Evolutionary conservation across 2,888 invertebrate species (phyloP), one percentile per base, ranked within the genome.

Genomic region (Limnephilus rhombicus): DNA sequence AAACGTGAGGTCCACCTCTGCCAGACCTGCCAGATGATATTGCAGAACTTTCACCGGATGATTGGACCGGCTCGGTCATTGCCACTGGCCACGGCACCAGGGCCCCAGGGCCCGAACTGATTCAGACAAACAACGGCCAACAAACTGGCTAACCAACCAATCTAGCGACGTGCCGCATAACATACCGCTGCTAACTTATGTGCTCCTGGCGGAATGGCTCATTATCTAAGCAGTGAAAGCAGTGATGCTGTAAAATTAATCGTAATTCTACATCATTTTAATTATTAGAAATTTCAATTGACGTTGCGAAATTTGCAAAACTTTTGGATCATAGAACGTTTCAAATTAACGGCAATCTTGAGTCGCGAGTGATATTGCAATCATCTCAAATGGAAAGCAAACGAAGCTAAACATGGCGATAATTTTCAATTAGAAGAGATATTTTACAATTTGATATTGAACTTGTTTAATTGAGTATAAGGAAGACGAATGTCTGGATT

Each of bases 11-110:
- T 87, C 31, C 87, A 53, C 49, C 31, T 49, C 87, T 87, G 68
- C n/a, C 49, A 18, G 87, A 53, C 68, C 68, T 68, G 68, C 68
- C 68, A 34, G 85, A 37, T n/a, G 18, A 53, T 87, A 53, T 49
- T 87, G 87, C 87, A 87, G 87, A 87, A 87, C 87, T 87, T 87
- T 87, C 87, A 53, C 87, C 53, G 29, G 53, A 45, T 87, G 87
- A 87, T 87, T 87, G 87, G 87, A 7, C 87, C 83, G 9, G 31
- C 53, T 87, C 87, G 87, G 87, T 87, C 87, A 87, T 87, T 87
- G 87, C 87, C 87, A 87, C 53, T n/a, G 49, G 49, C 34, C 83
- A 34, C 34, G 83, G 37, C 37, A 34, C 83, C 31, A 34, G 31
- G 34, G 83, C 83, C 83, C 37, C 83, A n/a, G 83, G 83, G 37